Evolutionary conservation across 2,113 vertebrate genomes (phyloP).

Genomic region (Cercopithecus mona): DNA sequence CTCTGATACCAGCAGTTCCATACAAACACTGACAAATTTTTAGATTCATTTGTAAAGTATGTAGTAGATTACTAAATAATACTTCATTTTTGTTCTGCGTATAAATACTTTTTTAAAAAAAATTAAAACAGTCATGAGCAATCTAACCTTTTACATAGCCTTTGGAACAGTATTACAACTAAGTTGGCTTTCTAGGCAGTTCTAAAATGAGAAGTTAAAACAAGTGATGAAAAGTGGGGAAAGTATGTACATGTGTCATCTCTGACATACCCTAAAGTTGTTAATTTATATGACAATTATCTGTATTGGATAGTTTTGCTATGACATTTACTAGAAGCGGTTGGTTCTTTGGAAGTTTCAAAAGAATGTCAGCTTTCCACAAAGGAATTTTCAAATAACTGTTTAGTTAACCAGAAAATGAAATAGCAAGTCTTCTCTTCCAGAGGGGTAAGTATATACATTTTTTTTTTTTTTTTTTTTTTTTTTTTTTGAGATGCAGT

Average conservation of each 20-base stretch:
- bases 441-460: not conserved
- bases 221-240: not conserved
- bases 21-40: not conserved
- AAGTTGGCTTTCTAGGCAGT: not conserved
- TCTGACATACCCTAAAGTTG: not conserved
- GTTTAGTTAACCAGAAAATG: not conserved
- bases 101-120: not conserved
- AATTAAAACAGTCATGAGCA: not conserved
- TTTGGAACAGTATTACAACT: not conserved
- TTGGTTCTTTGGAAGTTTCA: not conserved
- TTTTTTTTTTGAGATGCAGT: too few relatives aligned
- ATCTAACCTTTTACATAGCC: not conserved
- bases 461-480: not conserved
- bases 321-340: slow-evolving; percentile 27
- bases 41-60: not conserved
- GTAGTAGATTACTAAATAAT: not conserved
- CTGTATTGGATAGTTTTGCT: not conserved
- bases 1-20: not conserved
- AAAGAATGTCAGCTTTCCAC: not conserved
- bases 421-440: not conserved
- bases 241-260: not conserved
- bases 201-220: not conserved
- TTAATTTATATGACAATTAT: not conserved
- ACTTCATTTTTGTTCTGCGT: not conserved
- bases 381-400: slow-evolving; percentile 43